phyloP scores from a whole-genome alignment of 92 coral and sea anemone species.

The Diadumene lineata region DNA sequence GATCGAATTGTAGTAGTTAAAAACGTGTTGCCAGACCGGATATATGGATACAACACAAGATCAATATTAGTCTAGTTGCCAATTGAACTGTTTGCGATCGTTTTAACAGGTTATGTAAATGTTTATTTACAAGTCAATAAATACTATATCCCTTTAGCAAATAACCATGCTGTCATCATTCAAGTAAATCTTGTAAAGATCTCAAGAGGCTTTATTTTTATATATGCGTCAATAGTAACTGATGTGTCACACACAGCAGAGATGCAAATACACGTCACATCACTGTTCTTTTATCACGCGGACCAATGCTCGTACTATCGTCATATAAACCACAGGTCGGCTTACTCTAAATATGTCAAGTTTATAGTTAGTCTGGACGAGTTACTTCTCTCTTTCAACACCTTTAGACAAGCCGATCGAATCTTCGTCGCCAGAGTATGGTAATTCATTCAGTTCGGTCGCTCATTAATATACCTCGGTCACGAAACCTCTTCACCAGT shows the following conservation, averaged over 20 bases:
- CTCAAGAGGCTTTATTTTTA: conserved; percentile 8
- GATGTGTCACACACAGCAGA: not conserved
- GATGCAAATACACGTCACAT: not conserved
- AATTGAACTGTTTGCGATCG: conserved; percentile 66
- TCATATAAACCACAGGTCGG: not conserved
- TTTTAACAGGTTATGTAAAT: conserved; percentile 36
- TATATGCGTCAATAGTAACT: not conserved
- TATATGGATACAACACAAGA: conserved; percentile 64
- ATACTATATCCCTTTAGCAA: conserved; percentile 51
- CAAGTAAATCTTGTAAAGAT: conserved; percentile 14
- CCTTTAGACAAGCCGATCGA: conserved; percentile 19
- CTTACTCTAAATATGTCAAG: not conserved
- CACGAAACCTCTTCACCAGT: conserved; percentile 31
- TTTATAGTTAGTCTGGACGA: not conserved
- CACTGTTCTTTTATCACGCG: too few relatives aligned
- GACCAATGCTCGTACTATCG: not conserved
- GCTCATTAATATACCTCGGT: conserved; percentile 3
- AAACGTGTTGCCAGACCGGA: conserved; percentile 78
- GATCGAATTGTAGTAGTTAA: too few relatives aligned
- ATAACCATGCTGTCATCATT: conserved; percentile 34
- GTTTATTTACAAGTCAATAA: conserved; percentile 71
- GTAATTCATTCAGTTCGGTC: conserved; percentile 17
- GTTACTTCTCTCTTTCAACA: conserved; percentile 24
- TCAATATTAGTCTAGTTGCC: conserved; percentile 74
- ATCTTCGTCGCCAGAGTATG: conserved; percentile 23